A percentile compares a stretch with the other conserved stretches of the same genome.
Conservation (phyloP, 2,888 invertebrate species). For the Drosophila prostipennis region DNA sequence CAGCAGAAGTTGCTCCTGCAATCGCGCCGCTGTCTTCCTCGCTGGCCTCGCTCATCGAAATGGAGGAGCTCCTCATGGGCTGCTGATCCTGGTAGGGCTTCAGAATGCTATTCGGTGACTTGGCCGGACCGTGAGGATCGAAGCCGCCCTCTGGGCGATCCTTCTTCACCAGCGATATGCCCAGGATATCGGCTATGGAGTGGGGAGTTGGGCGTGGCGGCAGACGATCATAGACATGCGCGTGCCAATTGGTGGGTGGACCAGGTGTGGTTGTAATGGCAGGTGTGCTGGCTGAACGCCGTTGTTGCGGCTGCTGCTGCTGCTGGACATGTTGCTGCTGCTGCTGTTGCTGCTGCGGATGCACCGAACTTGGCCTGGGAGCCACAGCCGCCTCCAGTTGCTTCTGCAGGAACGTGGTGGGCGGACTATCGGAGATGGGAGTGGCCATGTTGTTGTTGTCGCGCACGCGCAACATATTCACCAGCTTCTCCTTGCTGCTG, state of each 20-base stretch:
- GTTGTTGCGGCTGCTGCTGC: slow-evolving; percentile 48
- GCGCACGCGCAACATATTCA: slow-evolving; percentile 67
- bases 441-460: slow-evolving; percentile 59
- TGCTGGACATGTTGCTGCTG: slow-evolving; percentile 26
- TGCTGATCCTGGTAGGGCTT: slow-evolving; percentile 71
- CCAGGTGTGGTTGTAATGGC: slow-evolving; percentile 27
- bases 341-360: slow-evolving; percentile 38
- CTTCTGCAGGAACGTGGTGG: slow-evolving; percentile 77
- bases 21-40: slow-evolving; percentile 79
- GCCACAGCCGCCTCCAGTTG: slow-evolving; percentile 74
- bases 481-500: slow-evolving; percentile 76
- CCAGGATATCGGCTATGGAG: slow-evolving; percentile 94
- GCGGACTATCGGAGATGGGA: slow-evolving; percentile 62
- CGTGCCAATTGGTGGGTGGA: slow-evolving; percentile 89
- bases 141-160: slow-evolving; percentile 31
- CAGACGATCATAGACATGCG: slow-evolving; percentile 93
- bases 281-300: slow-evolving; percentile 45
- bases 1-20: slow-evolving; percentile 49
- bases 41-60: slow-evolving; percentile 84
- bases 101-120: slow-evolving; percentile 82
- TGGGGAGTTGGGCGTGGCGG: slow-evolving; percentile 94
- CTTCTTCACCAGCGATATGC: slow-evolving; percentile 81
- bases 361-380: slow-evolving; percentile 37
- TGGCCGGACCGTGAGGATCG: slow-evolving; percentile 60
- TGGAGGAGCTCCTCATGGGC: slow-evolving; percentile 75